Evolutionary conservation across 2,113 vertebrate species (phyloP).

Genomic region (Pluvialis apricaria): DNA sequence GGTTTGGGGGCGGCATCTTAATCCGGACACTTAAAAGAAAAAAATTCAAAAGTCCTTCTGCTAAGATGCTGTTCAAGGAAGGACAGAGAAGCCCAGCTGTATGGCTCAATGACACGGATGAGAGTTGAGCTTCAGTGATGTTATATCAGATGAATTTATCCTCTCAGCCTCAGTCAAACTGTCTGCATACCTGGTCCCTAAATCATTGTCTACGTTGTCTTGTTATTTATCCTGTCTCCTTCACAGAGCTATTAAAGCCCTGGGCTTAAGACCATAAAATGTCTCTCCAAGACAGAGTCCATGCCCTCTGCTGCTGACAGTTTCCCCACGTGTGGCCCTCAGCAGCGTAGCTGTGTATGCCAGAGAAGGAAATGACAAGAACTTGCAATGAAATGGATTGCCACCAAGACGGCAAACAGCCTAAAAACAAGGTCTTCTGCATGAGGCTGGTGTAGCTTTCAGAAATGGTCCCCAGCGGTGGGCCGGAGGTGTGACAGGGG

Average conservation of each 20-base stretch:
- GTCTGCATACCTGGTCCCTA: constrained; percentile 15
- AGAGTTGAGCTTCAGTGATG: not conserved
- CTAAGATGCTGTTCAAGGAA: not conserved
- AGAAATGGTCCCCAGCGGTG: not conserved
- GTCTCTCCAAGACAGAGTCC: not conserved
- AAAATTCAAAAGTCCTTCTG: not conserved
- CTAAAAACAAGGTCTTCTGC: not conserved
- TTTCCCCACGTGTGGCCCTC: not conserved
- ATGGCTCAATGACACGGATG: not conserved
- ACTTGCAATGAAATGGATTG: not conserved
- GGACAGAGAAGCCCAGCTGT: not conserved
- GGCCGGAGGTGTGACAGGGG: not conserved
- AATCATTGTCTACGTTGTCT: not conserved
- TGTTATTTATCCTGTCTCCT: not conserved
- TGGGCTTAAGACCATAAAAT: not conserved
- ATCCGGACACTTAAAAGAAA: not conserved
- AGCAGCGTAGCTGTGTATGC: accelerated
- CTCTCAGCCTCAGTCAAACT: not conserved
- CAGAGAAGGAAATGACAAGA: not conserved
- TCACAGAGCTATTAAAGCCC: not conserved
- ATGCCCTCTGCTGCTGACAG: not conserved
- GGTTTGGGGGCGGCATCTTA: not conserved
- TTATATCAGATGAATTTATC: not conserved
- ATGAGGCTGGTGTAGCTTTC: not conserved
- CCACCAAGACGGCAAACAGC: accelerated